Base-by-base conservation (phyloP, 2,113 vertebrate species). In the Myotis lucifugus region DNA sequence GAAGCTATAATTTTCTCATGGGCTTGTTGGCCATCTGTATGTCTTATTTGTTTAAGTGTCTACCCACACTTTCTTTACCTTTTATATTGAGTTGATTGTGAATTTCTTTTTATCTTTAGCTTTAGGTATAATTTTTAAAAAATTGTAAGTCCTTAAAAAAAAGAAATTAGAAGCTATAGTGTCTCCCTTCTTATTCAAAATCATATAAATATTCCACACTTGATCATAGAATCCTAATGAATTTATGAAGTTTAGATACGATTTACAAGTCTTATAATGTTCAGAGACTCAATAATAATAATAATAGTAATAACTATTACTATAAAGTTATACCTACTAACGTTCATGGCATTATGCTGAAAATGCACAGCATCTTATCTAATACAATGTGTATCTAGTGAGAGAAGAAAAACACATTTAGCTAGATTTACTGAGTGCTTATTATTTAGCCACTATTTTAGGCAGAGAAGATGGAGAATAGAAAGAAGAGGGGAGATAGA, bases 291-390 rank as follows among this genome's bases (percentile, higher is more conserved):
- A 77, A 23, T 81, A 48, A 76, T 32, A 67, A 88, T 70, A 76
- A 50, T 70, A 76, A 50, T 46, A 25, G 50, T 17, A 76, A 88
- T 82, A 56, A 56, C n/a, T 15, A 12, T 27, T 7, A 54, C 32
- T 64, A 90, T 40, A 88, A 70, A 79, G n/a, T 83, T 50, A 61
- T 64, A 69, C 67, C 66, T 59, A 85, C 6, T 69, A 78, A 74
- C 29, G 50, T 50, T 70, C 69, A 67, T 9, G 8, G 88, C 19
- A 48, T 25, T 73, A 37, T 91, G 34, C 23, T 40, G 73, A 89
- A 78, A 85, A 18, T 76, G 32, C 11, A 34, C 3, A 5, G 50
- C 15, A 23, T 46, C 8, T 66, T 40, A 42, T 29, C 56, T 69
- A 78, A 64, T 12, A 19, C 14, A 34, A 54, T 85, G 40, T 50